A percentile compares a stretch with the other conserved stretches of the same genome.
phyloP scores from a whole-genome alignment of 2,797 vertebrate species.

The Darevskia nairensis region DNA sequence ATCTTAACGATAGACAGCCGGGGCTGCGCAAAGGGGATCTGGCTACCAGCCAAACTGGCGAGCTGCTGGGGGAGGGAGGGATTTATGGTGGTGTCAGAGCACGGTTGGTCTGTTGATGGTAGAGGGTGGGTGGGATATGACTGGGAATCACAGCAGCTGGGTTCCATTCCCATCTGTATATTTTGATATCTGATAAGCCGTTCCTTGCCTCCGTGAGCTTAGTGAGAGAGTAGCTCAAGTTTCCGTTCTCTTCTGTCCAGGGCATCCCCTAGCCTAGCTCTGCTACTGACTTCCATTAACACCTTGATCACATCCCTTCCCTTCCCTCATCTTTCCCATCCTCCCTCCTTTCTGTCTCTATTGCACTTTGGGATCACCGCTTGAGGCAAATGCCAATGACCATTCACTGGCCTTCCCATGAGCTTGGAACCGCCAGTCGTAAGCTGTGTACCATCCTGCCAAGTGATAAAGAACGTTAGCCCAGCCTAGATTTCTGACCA shows the following conservation, averaged over 20 bases:
- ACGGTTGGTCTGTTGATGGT: constrained; percentile 27
- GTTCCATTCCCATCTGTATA: constrained; percentile 18
- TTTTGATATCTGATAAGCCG: constrained; percentile 4
- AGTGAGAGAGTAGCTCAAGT: neutral
- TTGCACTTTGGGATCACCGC: too few species aligned
- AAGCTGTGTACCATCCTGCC: neutral
- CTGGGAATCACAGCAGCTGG: constrained; percentile 28
- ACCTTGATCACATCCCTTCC: neutral
- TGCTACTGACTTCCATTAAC: neutral
- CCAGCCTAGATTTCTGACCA: neutral
- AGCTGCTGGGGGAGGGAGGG: constrained; percentile 13
- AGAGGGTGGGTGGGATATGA: constrained; percentile 4
- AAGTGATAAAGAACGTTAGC: neutral
- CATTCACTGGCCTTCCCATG: neutral
- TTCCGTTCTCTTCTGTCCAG: neutral
- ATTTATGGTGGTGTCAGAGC: constrained; percentile 45
- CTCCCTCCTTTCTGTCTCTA: neutral
- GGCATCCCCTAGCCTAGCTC: neutral
- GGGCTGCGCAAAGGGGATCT: constrained; percentile 20
- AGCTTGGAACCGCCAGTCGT: neutral
- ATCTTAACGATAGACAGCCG: constrained; percentile 34
- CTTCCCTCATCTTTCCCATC: neutral
- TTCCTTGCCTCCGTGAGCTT: neutral
- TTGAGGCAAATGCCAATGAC: neutral
- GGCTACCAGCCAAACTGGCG: constrained; percentile 39